These are phyloP conservation scores for Leptinotarsa lineolata DNA, from an alignment of 1,140 invertebrate genomes.

Conservation along the genomic window DNA sequence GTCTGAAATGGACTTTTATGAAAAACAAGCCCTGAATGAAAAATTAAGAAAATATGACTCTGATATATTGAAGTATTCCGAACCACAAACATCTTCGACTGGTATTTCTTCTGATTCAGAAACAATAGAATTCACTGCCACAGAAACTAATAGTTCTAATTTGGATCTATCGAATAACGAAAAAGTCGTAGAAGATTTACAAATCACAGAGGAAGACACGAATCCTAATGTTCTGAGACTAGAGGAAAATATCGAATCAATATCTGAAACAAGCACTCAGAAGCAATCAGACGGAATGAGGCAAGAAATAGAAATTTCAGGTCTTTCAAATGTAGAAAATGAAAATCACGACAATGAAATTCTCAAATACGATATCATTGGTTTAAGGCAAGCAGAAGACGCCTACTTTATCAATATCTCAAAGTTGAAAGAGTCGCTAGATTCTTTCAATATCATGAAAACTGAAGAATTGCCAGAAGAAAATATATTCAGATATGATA, in stretches of 20 bases:
- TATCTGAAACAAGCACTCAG: no score
- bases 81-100: no score
- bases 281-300: no score
- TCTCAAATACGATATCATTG: conserved; percentile 12
- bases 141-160: background rate
- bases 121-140: background rate
- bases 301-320: no score
- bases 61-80: no score
- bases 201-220: no score
- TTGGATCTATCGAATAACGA: background rate
- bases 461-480: background rate
- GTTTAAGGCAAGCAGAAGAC: background rate
- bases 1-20: conserved; percentile 5
- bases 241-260: no score
- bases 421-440: background rate
- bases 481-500: conserved; percentile 10
- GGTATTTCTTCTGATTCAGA: no score
- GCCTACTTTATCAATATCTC: background rate
- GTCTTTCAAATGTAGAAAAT: no score
- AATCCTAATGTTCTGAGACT: no score
- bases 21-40: conserved; percentile 1
- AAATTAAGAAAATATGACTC: background rate
- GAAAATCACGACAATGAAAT: no score
- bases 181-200: no score
- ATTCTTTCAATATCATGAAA: background rate